Evolutionary conservation across 2,797 vertebrate species (phyloP).

Genomic region (Eremophila alpestris): DNA sequence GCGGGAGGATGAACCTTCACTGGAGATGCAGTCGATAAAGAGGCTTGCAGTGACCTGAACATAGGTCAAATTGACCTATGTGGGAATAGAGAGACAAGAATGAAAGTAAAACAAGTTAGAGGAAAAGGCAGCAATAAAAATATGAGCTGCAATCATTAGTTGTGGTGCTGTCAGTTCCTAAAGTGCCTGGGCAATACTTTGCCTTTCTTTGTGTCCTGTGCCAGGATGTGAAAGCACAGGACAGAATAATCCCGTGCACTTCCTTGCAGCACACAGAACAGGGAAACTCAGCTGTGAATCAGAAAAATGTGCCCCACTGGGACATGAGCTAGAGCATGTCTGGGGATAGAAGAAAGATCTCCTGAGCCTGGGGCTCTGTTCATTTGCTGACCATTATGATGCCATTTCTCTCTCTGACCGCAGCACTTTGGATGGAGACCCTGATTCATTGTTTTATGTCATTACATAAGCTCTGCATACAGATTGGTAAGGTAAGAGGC

Average conservation of each 20-base stretch:
- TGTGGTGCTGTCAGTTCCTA: neutral
- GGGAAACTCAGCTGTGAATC: neutral
- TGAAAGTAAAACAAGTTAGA: neutral
- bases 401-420: neutral
- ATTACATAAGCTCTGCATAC: neutral
- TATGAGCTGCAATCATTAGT: neutral
- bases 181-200: neutral
- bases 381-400: neutral
- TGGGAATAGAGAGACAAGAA: neutral
- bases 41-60: neutral
- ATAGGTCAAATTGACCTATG: constrained; percentile 3
- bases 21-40: neutral
- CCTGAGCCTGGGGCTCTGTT: neutral
- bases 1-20: neutral
- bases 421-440: neutral
- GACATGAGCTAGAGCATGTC: neutral
- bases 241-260: neutral
- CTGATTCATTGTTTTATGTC: neutral
- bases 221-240: neutral
- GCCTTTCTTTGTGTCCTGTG: neutral
- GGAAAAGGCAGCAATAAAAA: neutral
- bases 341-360: neutral
- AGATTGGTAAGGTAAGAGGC: neutral
- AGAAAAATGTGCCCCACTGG: neutral
- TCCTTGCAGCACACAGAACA: neutral